Evolutionary conservation across 1,140 invertebrate genomes (phyloP).

Genomic region (Chymomyza costata): DNA sequence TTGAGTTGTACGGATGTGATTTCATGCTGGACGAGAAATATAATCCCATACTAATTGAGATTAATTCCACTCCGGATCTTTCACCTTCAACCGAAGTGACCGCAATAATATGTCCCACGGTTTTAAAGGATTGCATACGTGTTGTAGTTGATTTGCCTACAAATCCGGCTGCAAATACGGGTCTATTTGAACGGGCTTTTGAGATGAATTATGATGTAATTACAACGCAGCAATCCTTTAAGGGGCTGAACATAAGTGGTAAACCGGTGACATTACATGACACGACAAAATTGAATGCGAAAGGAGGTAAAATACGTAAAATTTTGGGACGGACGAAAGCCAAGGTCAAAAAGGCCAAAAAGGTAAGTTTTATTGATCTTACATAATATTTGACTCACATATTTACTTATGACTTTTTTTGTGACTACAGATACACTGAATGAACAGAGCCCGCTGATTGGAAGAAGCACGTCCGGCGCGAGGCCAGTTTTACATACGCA

Average conservation of each 20-base stretch:
- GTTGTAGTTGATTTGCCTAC: slow-evolving; percentile 79
- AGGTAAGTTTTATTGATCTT: no score
- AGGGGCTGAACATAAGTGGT: slow-evolving; percentile 48
- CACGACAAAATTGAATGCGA: slow-evolving; percentile 9
- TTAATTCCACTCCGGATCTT: slow-evolving; percentile 93
- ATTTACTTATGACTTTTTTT: no score
- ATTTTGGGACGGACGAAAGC: no score
- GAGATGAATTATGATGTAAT: slow-evolving; percentile 60
- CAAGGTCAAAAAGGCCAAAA: slow-evolving; percentile 7
- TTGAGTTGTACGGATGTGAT: slow-evolving; percentile 95
- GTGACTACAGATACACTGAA: slow-evolving; percentile 14
- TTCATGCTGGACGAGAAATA: slow-evolving; percentile 92
- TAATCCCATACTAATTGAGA: slow-evolving; percentile 93
- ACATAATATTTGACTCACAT: background rate
- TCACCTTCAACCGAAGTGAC: slow-evolving; percentile 89
- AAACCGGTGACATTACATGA: slow-evolving; percentile 49
- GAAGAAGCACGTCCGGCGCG: no score
- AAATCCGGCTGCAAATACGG: slow-evolving; percentile 76
- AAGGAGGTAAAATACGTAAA: no score
- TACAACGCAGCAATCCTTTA: slow-evolving; percentile 31
- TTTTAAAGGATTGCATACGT: slow-evolving; percentile 91
- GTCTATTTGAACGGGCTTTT: slow-evolving; percentile 77
- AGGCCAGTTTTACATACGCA: slow-evolving; percentile 13
- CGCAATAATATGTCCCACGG: slow-evolving; percentile 85
- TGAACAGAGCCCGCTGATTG: background rate